Percentiles rank a stretch among this genome's conserved stretches.
Conservation (phyloP, 2,113 vertebrate genomes). For the Rhabdomys dilectus region DNA sequence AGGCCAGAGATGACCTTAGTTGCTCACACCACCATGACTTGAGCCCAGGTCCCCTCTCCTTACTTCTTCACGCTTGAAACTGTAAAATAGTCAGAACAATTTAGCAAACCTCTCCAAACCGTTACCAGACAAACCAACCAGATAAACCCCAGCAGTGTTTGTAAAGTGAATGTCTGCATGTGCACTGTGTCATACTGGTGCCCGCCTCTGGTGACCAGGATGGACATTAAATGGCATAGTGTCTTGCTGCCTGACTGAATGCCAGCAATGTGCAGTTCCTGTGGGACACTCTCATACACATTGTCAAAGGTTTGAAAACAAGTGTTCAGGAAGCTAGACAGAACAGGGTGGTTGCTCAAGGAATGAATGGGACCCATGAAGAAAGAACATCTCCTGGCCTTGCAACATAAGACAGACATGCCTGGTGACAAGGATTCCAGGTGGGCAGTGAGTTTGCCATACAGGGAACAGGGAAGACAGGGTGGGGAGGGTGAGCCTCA, state of each 20-base stretch:
- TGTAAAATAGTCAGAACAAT: neutral
- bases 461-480: neutral
- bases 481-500: fast-evolving
- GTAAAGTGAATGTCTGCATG: neutral
- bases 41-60: neutral
- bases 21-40: neutral
- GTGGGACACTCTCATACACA: neutral
- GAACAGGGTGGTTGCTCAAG: fast-evolving
- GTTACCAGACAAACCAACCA: neutral
- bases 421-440: neutral
- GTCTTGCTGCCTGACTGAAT: neutral
- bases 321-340: neutral
- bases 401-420: neutral
- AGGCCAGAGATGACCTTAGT: neutral
- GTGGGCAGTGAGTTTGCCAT: neutral
- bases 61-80: neutral
- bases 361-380: neutral
- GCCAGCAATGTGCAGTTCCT: neutral
- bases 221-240: neutral
- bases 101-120: neutral
- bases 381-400: neutral
- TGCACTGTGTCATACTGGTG: neutral
- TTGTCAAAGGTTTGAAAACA: neutral
- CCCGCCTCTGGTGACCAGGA: neutral
- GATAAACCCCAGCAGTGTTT: neutral